These are phyloP conservation scores for Alosa sapidissima DNA, from an alignment of 2,797 vertebrate genomes.

Conservation along the genomic window DNA sequence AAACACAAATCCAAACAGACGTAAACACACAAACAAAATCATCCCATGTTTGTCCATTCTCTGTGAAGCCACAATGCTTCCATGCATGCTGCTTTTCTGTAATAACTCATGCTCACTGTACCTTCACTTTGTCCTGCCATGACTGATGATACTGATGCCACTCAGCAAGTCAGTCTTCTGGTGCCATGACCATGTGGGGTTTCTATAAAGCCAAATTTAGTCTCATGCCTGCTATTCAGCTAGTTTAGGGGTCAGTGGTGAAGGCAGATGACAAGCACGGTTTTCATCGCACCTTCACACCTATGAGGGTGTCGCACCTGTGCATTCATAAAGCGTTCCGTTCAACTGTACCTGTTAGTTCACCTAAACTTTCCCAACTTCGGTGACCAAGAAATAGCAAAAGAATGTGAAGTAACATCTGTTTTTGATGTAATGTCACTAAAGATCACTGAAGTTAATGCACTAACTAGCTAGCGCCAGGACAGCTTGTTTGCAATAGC, in stretches of 20 bases:
- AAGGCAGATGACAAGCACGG: not conserved
- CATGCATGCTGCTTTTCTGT: not conserved
- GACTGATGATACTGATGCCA: not conserved
- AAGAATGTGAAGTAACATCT: too few relatives aligned
- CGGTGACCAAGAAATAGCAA: too few relatives aligned
- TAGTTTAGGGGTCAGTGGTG: not conserved
- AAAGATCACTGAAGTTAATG: too few relatives aligned
- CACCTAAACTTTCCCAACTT: not conserved
- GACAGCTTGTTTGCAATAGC: too few relatives aligned
- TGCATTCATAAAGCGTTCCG: not conserved
- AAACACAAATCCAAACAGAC: not conserved
- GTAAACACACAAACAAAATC: not conserved
- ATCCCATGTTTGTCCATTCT: not conserved
- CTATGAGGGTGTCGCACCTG: not conserved
- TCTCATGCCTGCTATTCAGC: not conserved
- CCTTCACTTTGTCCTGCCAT: not conserved
- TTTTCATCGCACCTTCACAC: slow-evolving; percentile 12
- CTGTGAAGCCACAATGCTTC: not conserved
- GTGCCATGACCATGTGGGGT: not conserved
- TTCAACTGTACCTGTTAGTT: not conserved
- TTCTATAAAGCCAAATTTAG: not conserved
- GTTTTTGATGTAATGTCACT: too few relatives aligned
- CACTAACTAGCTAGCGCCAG: too few relatives aligned
- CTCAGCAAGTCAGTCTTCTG: not conserved
- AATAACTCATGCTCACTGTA: not conserved